phyloP scores from a whole-genome alignment of 2,797 vertebrate genomes.

The Hemitrygon akajei region DNA sequence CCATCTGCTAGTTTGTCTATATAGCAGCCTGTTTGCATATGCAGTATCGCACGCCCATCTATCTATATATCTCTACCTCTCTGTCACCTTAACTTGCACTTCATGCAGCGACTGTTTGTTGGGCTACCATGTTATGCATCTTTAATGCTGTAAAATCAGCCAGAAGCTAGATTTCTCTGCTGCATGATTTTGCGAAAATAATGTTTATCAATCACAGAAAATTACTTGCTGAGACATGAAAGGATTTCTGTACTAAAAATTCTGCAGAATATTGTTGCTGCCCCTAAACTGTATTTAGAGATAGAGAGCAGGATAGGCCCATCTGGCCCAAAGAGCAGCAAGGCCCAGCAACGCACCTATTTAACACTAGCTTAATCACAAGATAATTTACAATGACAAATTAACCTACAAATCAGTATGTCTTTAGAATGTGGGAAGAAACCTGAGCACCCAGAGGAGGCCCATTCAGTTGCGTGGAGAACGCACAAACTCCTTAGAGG shows the following conservation, averaged over 20 bases:
- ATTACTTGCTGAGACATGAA: conserved; percentile 16
- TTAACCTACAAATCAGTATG: too few relatives aligned
- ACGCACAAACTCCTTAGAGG: too few relatives aligned
- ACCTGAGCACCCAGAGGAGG: too few relatives aligned
- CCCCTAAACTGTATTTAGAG: not conserved
- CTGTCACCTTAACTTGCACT: conserved; percentile 23
- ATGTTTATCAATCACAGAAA: conserved; percentile 10
- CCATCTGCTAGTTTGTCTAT: conserved; percentile 41
- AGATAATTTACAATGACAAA: too few relatives aligned
- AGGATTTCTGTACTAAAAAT: not conserved
- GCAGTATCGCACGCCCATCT: conserved; percentile 20
- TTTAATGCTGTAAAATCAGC: conserved; percentile 18
- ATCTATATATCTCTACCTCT: conserved; percentile 27
- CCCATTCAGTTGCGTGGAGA: too few relatives aligned
- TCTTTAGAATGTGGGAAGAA: too few relatives aligned
- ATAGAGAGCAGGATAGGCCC: too few relatives aligned
- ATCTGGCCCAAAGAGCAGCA: too few relatives aligned
- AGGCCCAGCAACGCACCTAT: too few relatives aligned
- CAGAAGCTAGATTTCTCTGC: conserved; percentile 1
- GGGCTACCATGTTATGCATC: not conserved
- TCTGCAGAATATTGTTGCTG: conserved; percentile 16
- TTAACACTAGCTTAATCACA: too few relatives aligned
- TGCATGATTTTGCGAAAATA: conserved; percentile 30
- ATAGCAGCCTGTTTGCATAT: conserved; percentile 24
- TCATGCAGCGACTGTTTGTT: not conserved